Conservation (phyloP, 1,140 invertebrate genomes). For the Trachymyrmex septentrionalis region DNA sequence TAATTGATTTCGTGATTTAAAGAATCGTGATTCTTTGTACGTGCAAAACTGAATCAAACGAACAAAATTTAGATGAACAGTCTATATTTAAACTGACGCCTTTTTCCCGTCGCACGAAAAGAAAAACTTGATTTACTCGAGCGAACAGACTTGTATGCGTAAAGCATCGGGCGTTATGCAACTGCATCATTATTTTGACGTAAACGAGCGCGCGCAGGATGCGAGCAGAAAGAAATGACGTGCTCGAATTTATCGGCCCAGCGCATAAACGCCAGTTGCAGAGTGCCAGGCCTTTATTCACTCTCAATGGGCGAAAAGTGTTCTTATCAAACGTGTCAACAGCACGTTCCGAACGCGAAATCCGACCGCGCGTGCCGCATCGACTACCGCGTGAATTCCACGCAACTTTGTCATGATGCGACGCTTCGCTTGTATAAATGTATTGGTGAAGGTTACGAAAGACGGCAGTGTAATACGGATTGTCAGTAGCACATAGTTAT, state of each 20-base stretch:
- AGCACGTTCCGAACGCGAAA: slow-evolving; percentile 14
- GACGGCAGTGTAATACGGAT: background rate
- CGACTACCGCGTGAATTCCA: slow-evolving; percentile 3
- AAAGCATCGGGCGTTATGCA: background rate
- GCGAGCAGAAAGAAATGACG: slow-evolving; percentile 19
- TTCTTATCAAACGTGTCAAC: slow-evolving; percentile 51
- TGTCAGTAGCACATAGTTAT: background rate
- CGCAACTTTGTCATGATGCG: background rate
- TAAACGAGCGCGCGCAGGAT: slow-evolving; percentile 8
- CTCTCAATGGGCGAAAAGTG: slow-evolving; percentile 48
- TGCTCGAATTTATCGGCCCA: slow-evolving; percentile 51
- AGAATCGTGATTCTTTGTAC: background rate
- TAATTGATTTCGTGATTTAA: background rate
- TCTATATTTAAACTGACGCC: no score
- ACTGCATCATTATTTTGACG: slow-evolving; percentile 47
- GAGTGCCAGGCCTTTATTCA: slow-evolving; percentile 30
- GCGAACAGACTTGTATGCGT: background rate
- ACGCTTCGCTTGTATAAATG: background rate
- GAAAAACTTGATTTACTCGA: slow-evolving; percentile 1
- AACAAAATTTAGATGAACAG: background rate
- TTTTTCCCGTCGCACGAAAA: background rate
- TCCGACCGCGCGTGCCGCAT: background rate
- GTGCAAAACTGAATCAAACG: background rate
- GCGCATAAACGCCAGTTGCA: slow-evolving; percentile 44
- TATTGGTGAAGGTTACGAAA: background rate